Conservation (phyloP, 2,113 vertebrate genomes). For the Sarotherodon lohbergeri region DNA sequence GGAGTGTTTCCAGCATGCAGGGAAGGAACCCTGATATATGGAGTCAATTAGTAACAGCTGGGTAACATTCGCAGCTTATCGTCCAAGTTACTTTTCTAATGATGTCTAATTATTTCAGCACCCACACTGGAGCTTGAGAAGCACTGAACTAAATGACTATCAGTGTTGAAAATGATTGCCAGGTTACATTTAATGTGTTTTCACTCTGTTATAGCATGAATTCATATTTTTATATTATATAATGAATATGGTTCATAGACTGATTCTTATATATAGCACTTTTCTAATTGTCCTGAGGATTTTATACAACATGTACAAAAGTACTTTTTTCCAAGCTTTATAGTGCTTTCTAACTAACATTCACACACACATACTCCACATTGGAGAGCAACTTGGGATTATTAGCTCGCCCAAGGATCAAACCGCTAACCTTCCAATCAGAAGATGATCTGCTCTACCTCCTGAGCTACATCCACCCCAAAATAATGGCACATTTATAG, state of each 20-base stretch:
- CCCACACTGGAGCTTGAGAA: not conserved
- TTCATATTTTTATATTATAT: not conserved
- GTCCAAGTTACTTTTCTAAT: not conserved
- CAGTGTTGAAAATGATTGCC: not conserved
- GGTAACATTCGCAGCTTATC: not conserved
- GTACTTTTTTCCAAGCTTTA: not conserved
- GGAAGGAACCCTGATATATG: not conserved
- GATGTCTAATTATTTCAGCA: not conserved
- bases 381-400: rapidly evolving
- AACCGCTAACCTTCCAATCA: not conserved
- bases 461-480: rapidly evolving
- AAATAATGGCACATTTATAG: rapidly evolving
- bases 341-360: rapidly evolving
- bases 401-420: rapidly evolving
- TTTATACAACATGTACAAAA: not conserved
- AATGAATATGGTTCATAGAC: not conserved
- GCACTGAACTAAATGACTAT: not conserved
- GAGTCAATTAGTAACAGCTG: not conserved
- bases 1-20: not conserved
- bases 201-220: not conserved
- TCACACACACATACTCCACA: not conserved
- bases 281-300: rapidly evolving
- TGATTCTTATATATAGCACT: not conserved
- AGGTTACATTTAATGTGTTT: not conserved
- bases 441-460: not conserved